phyloP scores from a whole-genome alignment of 2,888 invertebrate species.

The Melieria omissa region DNA sequence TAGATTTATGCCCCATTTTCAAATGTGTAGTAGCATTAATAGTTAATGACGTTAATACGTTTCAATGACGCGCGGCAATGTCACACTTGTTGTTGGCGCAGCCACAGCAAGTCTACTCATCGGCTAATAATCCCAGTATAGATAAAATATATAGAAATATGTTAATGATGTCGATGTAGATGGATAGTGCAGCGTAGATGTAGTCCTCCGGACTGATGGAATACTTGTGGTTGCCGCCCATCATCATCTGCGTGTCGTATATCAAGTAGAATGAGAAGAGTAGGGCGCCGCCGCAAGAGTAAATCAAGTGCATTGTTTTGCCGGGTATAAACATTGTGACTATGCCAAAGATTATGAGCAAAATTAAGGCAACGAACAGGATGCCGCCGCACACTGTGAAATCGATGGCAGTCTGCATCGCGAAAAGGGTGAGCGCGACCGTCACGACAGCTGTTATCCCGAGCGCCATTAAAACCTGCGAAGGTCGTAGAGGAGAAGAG shows the following conservation, averaged over 20 bases:
- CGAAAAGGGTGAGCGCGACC: conserved; percentile 85
- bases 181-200: conserved; percentile 86
- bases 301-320: conserved; percentile 73
- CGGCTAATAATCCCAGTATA: conserved; percentile 33
- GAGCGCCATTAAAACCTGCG: conserved; percentile 81
- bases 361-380: conserved; percentile 76
- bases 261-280: conserved; percentile 87
- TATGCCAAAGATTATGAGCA: conserved; percentile 80
- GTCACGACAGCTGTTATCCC: conserved; percentile 87
- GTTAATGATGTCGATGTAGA: conserved; percentile 44
- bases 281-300: conserved; percentile 84
- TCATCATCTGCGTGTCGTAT: conserved; percentile 89
- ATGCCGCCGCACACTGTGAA: conserved; percentile 81
- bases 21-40: no score
- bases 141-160: conserved; percentile 43
- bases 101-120: no score
- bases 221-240: conserved; percentile 88
- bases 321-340: conserved; percentile 71
- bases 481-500: no score
- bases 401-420: conserved; percentile 89
- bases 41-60: no score
- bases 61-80: no score
- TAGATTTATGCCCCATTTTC: no score
- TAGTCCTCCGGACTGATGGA: conserved; percentile 90
- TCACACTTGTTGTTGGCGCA: no score